These are phyloP conservation scores for Nixonia krombeini DNA, from an alignment of 1,140 invertebrate genomes.

Conservation along the genomic window DNA sequence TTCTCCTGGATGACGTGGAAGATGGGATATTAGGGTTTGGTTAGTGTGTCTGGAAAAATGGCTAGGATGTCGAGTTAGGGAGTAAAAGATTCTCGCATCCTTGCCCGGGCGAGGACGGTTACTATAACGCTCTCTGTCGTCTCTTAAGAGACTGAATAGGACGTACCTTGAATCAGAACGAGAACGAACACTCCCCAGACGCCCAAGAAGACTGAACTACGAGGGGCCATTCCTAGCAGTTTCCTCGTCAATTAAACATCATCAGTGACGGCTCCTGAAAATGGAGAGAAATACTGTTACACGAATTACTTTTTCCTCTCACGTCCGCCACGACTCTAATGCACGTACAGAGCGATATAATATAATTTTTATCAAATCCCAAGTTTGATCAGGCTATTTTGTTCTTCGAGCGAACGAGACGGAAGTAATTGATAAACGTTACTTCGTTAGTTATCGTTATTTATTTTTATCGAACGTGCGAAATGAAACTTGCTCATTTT, in stretches of 20 bases:
- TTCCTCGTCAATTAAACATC: conserved; percentile 67
- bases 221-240: conserved; percentile 66
- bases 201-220: conserved; percentile 68
- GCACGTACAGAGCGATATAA: conserved; percentile 26
- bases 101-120: conserved; percentile 30
- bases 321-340: conserved; percentile 34
- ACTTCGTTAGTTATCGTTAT: no score
- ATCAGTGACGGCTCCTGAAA: conserved; percentile 60
- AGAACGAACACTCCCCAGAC: conserved; percentile 68
- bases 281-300: conserved; percentile 48
- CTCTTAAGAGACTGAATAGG: conserved; percentile 38
- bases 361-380: conserved; percentile 36
- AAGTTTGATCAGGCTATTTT: neutral
- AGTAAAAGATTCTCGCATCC: conserved; percentile 29
- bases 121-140: conserved; percentile 34
- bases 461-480: no score
- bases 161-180: conserved; percentile 66
- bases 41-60: no score
- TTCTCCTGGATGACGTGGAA: no score
- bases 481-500: no score
- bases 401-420: neutral
- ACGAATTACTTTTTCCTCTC: conserved; percentile 45
- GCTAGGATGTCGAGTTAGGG: neutral
- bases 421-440: neutral
- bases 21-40: no score